These are phyloP conservation scores for Ramphastos sulfuratus DNA, from an alignment of 2,113 vertebrate species.

Conservation along the genomic window DNA sequence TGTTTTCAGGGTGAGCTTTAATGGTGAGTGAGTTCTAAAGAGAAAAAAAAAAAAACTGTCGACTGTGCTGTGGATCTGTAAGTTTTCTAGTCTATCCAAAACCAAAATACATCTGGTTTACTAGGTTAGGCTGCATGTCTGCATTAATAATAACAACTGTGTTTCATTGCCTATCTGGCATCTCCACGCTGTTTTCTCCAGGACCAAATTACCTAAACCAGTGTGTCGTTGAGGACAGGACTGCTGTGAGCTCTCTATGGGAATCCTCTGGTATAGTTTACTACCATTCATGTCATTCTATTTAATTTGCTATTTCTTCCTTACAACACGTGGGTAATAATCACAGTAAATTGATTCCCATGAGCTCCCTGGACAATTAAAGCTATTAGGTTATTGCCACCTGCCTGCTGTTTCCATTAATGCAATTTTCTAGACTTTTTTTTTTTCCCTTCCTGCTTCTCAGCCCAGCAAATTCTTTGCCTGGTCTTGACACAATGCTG, in stretches of 20 bases:
- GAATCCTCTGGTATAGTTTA: constrained; percentile 40
- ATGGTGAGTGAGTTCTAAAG: not conserved
- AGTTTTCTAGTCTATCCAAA: not conserved
- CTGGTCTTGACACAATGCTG: not conserved
- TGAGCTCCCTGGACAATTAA: constrained; percentile 63
- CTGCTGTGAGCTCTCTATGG: not conserved
- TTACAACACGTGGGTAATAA: constrained; percentile 51
- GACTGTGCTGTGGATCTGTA: not conserved
- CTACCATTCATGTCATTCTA: constrained; percentile 26
- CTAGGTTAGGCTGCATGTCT: not conserved
- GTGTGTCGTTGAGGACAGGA: constrained; percentile 26
- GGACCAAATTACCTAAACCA: constrained; percentile 26
- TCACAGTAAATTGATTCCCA: constrained; percentile 61
- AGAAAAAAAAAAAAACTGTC: not conserved
- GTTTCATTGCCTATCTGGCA: not conserved
- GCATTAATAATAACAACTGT: not conserved
- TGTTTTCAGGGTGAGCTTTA: not conserved
- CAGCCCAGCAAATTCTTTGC: constrained; percentile 25
- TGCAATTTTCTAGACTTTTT: constrained; percentile 6
- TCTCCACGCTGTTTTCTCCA: not conserved
- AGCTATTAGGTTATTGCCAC: constrained; percentile 62
- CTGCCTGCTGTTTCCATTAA: constrained; percentile 65
- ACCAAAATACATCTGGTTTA: not conserved
- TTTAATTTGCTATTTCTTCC: constrained; percentile 56
- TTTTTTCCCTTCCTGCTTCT: not conserved